These are phyloP conservation scores for Phylloscopus trochilus DNA, from an alignment of 2,113 vertebrate species.

Conservation along the genomic window DNA sequence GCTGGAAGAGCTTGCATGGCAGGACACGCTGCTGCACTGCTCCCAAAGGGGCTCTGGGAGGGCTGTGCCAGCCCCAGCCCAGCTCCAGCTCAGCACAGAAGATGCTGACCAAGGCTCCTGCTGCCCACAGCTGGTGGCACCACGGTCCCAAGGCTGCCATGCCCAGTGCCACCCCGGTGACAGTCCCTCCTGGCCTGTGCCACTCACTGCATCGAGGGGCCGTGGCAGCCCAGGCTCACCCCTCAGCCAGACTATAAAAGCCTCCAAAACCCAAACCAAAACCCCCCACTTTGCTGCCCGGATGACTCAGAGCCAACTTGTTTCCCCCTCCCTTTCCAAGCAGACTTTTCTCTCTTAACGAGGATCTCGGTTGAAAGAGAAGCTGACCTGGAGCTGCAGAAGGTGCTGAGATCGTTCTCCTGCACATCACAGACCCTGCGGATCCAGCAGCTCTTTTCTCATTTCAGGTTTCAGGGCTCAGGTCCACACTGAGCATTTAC, in stretches of 20 bases:
- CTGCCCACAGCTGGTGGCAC: background rate
- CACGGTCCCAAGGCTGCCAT: background rate
- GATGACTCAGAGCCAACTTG: background rate
- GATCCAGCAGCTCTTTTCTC: background rate
- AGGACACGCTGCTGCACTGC: accelerated
- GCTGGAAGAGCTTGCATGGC: too few species aligned
- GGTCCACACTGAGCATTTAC: background rate
- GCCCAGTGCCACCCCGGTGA: background rate
- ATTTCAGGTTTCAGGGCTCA: background rate
- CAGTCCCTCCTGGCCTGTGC: accelerated
- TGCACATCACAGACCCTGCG: background rate
- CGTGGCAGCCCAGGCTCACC: background rate
- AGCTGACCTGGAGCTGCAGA: background rate
- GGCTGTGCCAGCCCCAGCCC: background rate
- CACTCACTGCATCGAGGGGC: accelerated
- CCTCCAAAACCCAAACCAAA: background rate
- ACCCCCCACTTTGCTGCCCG: background rate
- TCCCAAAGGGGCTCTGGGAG: accelerated
- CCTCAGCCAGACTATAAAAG: background rate
- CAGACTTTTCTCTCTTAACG: background rate
- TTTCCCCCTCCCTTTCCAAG: accelerated
- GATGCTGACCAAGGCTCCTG: accelerated
- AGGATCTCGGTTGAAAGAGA: background rate
- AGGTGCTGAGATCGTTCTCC: accelerated
- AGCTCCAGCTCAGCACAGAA: background rate